Evolutionary conservation across 2,797 vertebrate species (phyloP).

Genomic region (Argentina silus): DNA sequence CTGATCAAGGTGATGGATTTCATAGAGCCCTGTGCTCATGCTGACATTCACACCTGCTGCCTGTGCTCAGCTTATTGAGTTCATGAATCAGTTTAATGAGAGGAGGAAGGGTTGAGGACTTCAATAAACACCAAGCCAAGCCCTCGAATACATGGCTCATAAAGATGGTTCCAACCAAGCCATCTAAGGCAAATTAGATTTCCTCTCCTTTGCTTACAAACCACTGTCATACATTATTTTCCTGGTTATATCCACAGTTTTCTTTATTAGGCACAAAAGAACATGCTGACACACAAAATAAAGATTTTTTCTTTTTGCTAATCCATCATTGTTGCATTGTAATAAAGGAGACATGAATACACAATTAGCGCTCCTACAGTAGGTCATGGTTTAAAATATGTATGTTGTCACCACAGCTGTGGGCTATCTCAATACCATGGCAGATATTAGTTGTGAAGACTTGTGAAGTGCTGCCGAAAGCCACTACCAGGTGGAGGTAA

Average conservation of each 20-base stretch:
- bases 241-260: not conserved
- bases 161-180: not conserved
- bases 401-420: too few relatives aligned
- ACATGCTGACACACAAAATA: not conserved
- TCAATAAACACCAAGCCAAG: slow-evolving; percentile 76
- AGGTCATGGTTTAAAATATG: too few relatives aligned
- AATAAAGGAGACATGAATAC: too few relatives aligned
- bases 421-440: too few relatives aligned
- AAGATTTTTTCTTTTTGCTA: too few relatives aligned
- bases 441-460: too few relatives aligned
- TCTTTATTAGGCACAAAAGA: not conserved
- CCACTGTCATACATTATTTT: slow-evolving; percentile 1
- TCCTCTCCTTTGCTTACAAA: not conserved
- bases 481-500: too few relatives aligned
- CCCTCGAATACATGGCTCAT: slow-evolving; percentile 57
- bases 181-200: slow-evolving; percentile 25
- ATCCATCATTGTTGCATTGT: too few relatives aligned
- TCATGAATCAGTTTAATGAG: slow-evolving; percentile 88
- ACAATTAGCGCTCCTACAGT: too few relatives aligned
- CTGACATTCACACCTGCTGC: slow-evolving; percentile 73
- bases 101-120: slow-evolving; percentile 77
- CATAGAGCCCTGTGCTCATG: slow-evolving; percentile 52
- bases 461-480: too few relatives aligned
- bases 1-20: slow-evolving; percentile 76
- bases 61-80: slow-evolving; percentile 78